Conservation (phyloP, 2,797 vertebrate genomes). For the Myotis daubentonii region DNA sequence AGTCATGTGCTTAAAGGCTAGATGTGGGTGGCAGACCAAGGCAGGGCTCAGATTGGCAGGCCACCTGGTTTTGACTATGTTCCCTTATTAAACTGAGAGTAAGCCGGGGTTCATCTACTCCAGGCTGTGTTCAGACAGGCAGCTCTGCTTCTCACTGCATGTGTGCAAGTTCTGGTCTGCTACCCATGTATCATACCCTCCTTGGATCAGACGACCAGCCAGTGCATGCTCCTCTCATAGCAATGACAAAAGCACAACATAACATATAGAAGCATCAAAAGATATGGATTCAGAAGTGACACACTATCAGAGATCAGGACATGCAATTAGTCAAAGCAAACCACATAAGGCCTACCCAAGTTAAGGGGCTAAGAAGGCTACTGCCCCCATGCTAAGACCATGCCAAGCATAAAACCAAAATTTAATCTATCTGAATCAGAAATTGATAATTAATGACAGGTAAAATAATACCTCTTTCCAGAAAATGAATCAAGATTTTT, state of each 20-base stretch:
- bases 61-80: background rate
- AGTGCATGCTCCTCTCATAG: background rate
- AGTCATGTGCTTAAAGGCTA: background rate
- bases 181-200: fast-evolving
- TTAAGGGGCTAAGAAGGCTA: background rate
- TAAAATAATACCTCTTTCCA: background rate
- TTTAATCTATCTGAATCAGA: background rate
- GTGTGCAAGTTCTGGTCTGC: background rate
- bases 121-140: background rate
- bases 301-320: background rate
- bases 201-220: background rate
- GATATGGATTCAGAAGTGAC: background rate
- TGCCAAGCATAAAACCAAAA: background rate
- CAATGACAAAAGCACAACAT: background rate
- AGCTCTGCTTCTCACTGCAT: background rate
- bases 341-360: background rate
- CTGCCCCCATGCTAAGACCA: background rate
- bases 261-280: background rate
- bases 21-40: background rate
- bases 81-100: background rate
- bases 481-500: background rate
- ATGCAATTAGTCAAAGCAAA: background rate
- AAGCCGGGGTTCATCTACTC: background rate
- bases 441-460: background rate
- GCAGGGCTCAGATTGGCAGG: no score